Conservation (phyloP, 2,797 vertebrate species). For the Lemur catta region DNA sequence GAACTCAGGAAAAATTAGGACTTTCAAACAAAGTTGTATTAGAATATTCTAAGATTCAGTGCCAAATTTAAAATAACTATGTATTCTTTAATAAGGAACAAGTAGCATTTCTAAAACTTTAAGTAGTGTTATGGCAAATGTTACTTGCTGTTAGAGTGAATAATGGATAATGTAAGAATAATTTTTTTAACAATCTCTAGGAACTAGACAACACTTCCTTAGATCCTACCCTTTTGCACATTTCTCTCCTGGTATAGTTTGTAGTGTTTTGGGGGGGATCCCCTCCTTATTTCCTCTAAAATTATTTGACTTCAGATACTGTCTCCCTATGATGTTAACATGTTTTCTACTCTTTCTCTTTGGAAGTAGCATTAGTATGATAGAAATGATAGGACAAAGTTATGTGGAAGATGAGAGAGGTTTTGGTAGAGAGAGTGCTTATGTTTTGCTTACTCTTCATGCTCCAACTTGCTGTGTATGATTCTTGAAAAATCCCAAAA, state of each 20-base stretch:
- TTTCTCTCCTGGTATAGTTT: not conserved
- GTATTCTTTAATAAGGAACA: constrained; percentile 43
- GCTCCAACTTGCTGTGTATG: constrained; percentile 42
- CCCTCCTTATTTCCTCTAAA: not conserved
- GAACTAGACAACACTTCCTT: not conserved
- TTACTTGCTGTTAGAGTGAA: constrained; percentile 28
- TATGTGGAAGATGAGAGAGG: not conserved
- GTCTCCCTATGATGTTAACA: not conserved
- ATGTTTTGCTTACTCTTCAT: constrained; percentile 17
- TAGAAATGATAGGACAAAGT: not conserved
- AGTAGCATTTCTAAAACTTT: constrained; percentile 30
- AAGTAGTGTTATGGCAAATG: constrained; percentile 1
- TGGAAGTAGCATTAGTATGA: constrained; percentile 40
- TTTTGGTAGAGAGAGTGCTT: not conserved
- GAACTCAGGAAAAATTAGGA: constrained; percentile 38
- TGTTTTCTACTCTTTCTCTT: constrained; percentile 31
- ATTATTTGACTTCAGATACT: constrained; percentile 6
- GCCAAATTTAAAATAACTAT: constrained; percentile 58
- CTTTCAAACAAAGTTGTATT: constrained; percentile 3
- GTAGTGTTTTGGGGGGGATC: not conserved
- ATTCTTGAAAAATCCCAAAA: constrained; percentile 45
- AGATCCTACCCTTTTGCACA: not conserved
- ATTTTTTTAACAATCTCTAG: constrained; percentile 43
- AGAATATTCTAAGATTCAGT: constrained; percentile 45
- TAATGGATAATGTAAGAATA: not conserved